Evolutionary conservation across 1,140 invertebrate genomes (phyloP).

Genomic region (Telenomus remus): DNA sequence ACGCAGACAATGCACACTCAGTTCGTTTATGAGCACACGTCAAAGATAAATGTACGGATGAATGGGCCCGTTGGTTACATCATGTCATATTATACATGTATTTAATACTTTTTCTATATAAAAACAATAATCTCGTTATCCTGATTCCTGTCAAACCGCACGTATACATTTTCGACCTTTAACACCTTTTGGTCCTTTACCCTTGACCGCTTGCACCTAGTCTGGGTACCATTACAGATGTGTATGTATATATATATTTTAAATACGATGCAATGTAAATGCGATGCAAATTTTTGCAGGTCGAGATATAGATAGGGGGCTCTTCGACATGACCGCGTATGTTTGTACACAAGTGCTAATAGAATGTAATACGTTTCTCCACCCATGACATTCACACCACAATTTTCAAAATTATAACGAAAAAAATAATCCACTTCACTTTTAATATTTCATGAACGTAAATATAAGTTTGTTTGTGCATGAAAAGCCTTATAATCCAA

Average conservation of each 20-base stretch:
- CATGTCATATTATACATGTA: too few relatives aligned
- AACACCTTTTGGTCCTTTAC: constrained; percentile 40
- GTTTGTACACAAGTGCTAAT: constrained; percentile 31
- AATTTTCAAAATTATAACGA: too few relatives aligned
- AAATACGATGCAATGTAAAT: constrained; percentile 62
- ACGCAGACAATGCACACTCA: constrained; percentile 10
- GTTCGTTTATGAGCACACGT: constrained; percentile 25
- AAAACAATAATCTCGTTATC: constrained; percentile 62
- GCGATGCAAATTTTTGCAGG: constrained; percentile 58
- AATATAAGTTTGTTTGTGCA: too few relatives aligned
- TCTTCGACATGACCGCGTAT: constrained; percentile 35
- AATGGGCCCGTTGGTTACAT: constrained; percentile 40
- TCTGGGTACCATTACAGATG: constrained; percentile 19
- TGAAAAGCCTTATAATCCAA: too few relatives aligned
- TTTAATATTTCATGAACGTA: too few relatives aligned
- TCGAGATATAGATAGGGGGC: constrained; percentile 43
- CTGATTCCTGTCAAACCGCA: constrained; percentile 23
- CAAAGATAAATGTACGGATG: constrained; percentile 58
- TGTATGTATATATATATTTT: too few relatives aligned
- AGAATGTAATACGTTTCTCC: constrained; percentile 14
- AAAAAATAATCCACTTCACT: too few relatives aligned
- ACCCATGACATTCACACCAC: too few relatives aligned
- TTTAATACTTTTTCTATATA: constrained; percentile 58
- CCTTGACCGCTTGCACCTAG: constrained; percentile 38
- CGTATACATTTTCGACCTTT: constrained; percentile 19